Evolutionary conservation across 2,888 invertebrate species (phyloP).

Genomic region (Campaea margaritaria): DNA sequence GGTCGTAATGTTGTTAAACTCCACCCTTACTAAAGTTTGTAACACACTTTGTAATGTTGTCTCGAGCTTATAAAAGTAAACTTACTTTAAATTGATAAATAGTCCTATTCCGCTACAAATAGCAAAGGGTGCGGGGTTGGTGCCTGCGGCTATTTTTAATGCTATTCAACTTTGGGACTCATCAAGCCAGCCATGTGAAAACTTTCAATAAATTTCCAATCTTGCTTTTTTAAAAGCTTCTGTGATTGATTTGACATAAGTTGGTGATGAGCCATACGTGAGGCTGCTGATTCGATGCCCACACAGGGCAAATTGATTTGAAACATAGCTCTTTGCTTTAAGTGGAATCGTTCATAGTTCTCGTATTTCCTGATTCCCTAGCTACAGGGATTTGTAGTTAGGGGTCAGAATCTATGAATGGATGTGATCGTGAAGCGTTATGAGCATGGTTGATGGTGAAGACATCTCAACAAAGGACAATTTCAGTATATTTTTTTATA

Average conservation of each 20-base stretch:
- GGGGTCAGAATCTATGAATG: too few species aligned
- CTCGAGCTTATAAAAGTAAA: background rate
- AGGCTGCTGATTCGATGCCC: too few species aligned
- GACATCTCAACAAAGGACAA: too few species aligned
- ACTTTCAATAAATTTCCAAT: constrained; percentile 44
- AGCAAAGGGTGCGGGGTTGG: constrained; percentile 51
- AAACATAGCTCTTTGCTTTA: too few species aligned
- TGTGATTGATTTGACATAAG: background rate
- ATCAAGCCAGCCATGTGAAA: constrained; percentile 56
- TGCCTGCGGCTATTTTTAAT: constrained; percentile 49
- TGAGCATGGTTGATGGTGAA: too few species aligned
- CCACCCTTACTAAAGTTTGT: background rate
- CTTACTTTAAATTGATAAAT: constrained; percentile 44
- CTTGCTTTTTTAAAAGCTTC: background rate
- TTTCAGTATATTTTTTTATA: too few species aligned
- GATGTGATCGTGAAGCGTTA: too few species aligned
- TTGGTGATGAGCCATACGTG: too few species aligned
- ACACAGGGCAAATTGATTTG: too few species aligned
- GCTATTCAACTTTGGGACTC: constrained; percentile 56
- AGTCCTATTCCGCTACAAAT: constrained; percentile 58
- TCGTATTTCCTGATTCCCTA: too few species aligned
- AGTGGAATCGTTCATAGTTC: too few species aligned
- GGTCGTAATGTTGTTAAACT: background rate
- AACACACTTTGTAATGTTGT: background rate
- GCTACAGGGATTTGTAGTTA: background rate